Percentiles rank a stretch among this genome's conserved stretches.
Evolutionary conservation across 2,113 vertebrate genomes (phyloP).

Genomic region (Callipepla squamata): DNA sequence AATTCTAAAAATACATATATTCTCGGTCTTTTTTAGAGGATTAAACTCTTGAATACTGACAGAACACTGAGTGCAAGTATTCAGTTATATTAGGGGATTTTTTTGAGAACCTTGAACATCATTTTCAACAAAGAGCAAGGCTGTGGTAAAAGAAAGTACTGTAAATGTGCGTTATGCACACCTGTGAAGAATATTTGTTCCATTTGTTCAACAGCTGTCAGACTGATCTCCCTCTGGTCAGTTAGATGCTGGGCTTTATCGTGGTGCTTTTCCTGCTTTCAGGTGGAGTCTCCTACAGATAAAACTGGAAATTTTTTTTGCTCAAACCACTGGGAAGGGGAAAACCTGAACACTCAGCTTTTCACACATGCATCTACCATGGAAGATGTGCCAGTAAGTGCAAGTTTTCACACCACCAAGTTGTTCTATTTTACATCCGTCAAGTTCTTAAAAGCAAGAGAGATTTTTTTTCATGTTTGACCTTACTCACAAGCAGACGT

Average conservation of each 20-base stretch:
- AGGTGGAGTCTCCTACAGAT: conserved; percentile 92
- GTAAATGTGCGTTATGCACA: background rate
- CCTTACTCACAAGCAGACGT: background rate
- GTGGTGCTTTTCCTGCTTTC: conserved; percentile 39
- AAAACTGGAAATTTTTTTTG: conserved; percentile 87
- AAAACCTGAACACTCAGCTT: conserved; percentile 88
- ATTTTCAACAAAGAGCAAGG: conserved; percentile 12
- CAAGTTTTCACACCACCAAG: background rate
- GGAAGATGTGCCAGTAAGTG: conserved; percentile 91
- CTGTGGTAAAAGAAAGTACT: background rate
- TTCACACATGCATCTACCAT: conserved; percentile 84
- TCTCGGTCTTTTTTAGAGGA: conserved; percentile 37
- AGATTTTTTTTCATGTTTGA: background rate
- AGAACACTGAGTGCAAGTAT: conserved; percentile 29
- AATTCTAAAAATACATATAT: conserved; percentile 58
- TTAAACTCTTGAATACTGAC: conserved; percentile 56
- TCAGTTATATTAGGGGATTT: conserved; percentile 35
- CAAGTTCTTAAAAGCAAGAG: background rate
- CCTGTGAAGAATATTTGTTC: conserved; percentile 6
- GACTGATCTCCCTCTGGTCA: background rate
- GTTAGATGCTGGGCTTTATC: background rate
- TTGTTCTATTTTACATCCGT: background rate
- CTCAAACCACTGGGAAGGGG: conserved; percentile 89
- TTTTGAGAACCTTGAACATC: conserved; percentile 21
- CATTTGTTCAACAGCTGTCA: background rate